Evolutionary conservation across 2,888 invertebrate species (phyloP).

Genomic region (Deilephila elpenor): DNA sequence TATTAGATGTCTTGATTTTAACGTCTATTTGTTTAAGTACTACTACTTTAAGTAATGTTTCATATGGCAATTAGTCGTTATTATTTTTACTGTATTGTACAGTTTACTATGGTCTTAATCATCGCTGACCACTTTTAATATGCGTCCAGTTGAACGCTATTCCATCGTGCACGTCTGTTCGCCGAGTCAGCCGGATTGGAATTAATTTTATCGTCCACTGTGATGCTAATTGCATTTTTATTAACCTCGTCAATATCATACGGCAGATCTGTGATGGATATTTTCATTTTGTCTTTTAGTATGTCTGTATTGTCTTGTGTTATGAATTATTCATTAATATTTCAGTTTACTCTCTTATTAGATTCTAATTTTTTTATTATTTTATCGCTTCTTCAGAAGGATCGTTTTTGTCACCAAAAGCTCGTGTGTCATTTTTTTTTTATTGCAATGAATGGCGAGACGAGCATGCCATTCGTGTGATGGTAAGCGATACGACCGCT

Average conservation of each 20-base stretch:
- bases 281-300: neutral
- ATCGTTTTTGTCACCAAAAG: no score
- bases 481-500: no score
- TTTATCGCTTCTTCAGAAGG: no score
- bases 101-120: neutral
- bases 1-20: neutral
- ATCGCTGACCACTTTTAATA: neutral
- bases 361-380: no score
- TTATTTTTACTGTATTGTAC: neutral
- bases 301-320: no score
- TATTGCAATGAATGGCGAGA: no score
- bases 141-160: neutral
- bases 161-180: neutral
- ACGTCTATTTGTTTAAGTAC: no score
- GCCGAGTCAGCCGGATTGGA: neutral
- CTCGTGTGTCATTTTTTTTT: no score
- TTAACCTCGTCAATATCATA: neutral
- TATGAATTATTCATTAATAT: no score
- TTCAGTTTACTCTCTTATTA: no score
- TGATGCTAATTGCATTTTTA: constrained; percentile 8
- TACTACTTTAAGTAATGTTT: no score
- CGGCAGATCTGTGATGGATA: neutral
- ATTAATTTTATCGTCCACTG: constrained; percentile 1
- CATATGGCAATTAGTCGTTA: neutral
- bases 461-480: no score